Conservation (phyloP, 2,797 vertebrate species). For the Epinephelus coioides region DNA sequence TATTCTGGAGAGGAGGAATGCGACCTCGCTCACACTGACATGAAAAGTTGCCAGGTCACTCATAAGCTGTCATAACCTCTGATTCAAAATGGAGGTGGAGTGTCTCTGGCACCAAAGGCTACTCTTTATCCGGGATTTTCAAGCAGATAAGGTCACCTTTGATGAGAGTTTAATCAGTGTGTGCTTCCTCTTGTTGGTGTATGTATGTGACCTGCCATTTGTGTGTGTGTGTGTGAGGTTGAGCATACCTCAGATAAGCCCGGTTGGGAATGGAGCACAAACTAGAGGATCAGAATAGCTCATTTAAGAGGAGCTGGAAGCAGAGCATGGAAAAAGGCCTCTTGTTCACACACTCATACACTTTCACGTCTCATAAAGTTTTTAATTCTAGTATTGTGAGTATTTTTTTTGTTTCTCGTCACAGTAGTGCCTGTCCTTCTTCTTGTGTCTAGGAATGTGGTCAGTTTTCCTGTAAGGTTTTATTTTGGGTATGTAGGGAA, state of each 20-base stretch:
- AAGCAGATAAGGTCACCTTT: slow-evolving; percentile 56
- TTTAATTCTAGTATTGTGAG: neutral
- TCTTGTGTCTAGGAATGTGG: slow-evolving; percentile 67
- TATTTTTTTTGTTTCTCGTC: slow-evolving; percentile 5
- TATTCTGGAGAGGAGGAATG: slow-evolving; percentile 78
- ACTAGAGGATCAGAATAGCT: slow-evolving; percentile 83
- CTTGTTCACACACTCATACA: slow-evolving; percentile 37
- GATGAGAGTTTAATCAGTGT: slow-evolving; percentile 42
- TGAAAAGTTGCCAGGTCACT: slow-evolving; percentile 41
- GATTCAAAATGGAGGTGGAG: slow-evolving; percentile 30
- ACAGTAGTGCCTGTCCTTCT: slow-evolving; percentile 27
- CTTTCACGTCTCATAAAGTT: neutral
- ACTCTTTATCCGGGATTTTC: slow-evolving; percentile 46
- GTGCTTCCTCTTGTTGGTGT: slow-evolving; percentile 7
- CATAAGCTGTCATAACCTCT: slow-evolving; percentile 30
- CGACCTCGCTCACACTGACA: slow-evolving; percentile 56
- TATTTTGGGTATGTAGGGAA: slow-evolving; percentile 80
- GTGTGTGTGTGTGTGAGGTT: slow-evolving; percentile 10
- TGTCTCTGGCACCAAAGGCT: slow-evolving; percentile 20
- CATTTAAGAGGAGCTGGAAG: slow-evolving; percentile 78
- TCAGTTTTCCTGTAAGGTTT: slow-evolving; percentile 63
- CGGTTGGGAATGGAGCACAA: slow-evolving; percentile 51
- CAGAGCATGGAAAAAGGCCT: slow-evolving; percentile 76
- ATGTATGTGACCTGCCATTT: neutral
- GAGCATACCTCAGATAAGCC: slow-evolving; percentile 80